These are phyloP conservation scores for Passerina amoena DNA, from an alignment of 2,113 vertebrate genomes.

Conservation along the genomic window DNA sequence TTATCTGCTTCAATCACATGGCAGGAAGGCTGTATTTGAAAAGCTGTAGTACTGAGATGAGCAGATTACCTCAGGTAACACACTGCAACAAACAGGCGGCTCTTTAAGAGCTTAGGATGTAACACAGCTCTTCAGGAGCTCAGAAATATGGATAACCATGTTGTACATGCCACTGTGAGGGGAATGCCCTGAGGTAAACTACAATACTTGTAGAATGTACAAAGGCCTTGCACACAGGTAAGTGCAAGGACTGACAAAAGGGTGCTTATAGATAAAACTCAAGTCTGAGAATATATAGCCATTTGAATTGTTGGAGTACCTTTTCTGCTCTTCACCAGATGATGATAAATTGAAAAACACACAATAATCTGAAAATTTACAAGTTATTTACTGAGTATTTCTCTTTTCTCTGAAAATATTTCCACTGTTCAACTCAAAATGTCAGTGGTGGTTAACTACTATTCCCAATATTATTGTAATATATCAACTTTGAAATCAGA, in stretches of 20 bases:
- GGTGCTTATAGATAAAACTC: not conserved
- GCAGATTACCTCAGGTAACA: not conserved
- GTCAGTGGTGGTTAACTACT: not conserved
- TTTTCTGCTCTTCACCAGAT: not conserved
- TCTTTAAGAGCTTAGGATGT: not conserved
- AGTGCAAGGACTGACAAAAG: not conserved
- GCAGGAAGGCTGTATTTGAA: not conserved
- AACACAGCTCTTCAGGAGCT: not conserved
- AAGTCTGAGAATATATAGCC: not conserved
- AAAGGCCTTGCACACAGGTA: not conserved
- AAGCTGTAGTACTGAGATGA: not conserved
- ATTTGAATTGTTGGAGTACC: not conserved
- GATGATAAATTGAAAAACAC: not conserved
- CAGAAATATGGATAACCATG: not conserved
- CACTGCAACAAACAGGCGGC: not conserved
- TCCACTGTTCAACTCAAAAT: not conserved
- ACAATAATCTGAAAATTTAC: not conserved
- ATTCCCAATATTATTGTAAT: not conserved
- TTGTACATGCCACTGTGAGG: not conserved
- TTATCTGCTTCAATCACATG: not conserved
- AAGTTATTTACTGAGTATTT: not conserved
- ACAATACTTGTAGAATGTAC: not conserved
- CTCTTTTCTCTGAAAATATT: not conserved
- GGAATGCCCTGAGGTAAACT: not conserved
- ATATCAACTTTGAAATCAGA: not conserved